phyloP scores from a whole-genome alignment of 1,140 invertebrate genomes.

The Acromyrmex heyeri region DNA sequence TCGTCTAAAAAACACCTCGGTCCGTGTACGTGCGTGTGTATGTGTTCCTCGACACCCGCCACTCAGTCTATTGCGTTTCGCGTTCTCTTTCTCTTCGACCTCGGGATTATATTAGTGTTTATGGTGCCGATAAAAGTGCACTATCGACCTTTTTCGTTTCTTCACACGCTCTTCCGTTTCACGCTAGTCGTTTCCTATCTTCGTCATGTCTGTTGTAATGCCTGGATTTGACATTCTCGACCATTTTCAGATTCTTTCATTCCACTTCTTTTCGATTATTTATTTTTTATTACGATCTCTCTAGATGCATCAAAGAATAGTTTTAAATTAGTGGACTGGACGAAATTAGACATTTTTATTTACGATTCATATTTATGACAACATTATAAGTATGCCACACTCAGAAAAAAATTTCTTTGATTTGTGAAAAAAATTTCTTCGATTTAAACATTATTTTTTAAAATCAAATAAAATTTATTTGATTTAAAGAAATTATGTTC shows the following conservation, averaged over 20 bases:
- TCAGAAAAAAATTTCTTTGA: no score
- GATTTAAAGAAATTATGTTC: no score
- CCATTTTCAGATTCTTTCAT: neutral
- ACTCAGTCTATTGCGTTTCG: conserved; percentile 83
- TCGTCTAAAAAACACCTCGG: conserved; percentile 83
- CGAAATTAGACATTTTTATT: neutral
- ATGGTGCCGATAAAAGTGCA: conserved; percentile 83
- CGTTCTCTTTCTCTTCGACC: conserved; percentile 77
- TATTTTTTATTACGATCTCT: neutral
- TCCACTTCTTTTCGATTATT: conserved; percentile 1
- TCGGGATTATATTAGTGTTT: conserved; percentile 85
- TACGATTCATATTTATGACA: neutral
- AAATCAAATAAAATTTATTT: no score
- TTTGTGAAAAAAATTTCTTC: no score
- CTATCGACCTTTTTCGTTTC: conserved; percentile 76
- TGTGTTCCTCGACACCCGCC: conserved; percentile 74
- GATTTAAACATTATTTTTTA: no score
- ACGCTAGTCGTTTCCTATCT: conserved; percentile 8
- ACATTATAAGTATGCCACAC: neutral
- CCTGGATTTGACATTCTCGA: conserved; percentile 66
- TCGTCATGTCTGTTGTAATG: conserved; percentile 29
- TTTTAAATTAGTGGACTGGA: neutral
- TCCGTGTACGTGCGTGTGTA: conserved; percentile 65
- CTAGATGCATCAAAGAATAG: neutral
- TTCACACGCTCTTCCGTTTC: conserved; percentile 36